Evolutionary conservation across 2,888 invertebrate genomes (phyloP).

Genomic region (Melieria picta): DNA sequence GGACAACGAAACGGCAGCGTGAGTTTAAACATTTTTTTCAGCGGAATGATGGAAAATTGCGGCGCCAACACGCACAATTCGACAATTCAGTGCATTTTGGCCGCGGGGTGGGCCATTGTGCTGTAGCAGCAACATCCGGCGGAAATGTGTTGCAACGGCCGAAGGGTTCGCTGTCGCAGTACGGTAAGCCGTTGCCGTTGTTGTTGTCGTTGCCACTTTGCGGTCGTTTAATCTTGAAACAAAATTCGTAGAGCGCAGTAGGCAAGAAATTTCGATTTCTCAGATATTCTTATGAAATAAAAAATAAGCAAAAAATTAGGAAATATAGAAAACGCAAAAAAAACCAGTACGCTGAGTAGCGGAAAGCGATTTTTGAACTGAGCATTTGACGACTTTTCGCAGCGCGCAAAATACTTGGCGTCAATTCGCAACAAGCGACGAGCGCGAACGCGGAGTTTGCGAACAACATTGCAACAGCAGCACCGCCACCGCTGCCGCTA

Average conservation of each 20-base stretch:
- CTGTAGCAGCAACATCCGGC: neutral
- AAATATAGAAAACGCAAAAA: conserved; percentile 1
- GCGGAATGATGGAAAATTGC: neutral
- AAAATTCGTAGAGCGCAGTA: conserved; percentile 26
- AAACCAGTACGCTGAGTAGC: neutral
- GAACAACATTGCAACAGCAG: neutral
- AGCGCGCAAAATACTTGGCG: conserved; percentile 31
- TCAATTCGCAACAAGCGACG: conserved; percentile 18
- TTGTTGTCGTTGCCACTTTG: conserved; percentile 11
- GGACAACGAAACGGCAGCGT: conserved; percentile 16
- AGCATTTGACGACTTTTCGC: neutral
- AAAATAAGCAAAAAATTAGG: conserved; percentile 19
- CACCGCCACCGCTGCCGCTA: neutral
- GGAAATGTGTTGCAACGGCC: neutral
- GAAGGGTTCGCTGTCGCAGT: neutral
- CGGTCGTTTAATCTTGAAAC: conserved; percentile 13
- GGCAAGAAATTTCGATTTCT: conserved; percentile 23
- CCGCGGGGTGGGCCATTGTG: neutral
- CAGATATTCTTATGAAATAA: conserved; percentile 10
- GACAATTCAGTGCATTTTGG: neutral
- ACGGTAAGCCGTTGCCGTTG: neutral
- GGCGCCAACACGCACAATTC: neutral
- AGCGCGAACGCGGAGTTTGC: neutral
- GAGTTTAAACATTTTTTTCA: conserved; percentile 9
- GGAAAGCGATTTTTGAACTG: neutral